A percentile compares a stretch with the other conserved stretches of the same genome.
These are phyloP conservation scores for Epinephelus cyanopodus DNA, from an alignment of 2,113 vertebrate genomes.

Conservation along the genomic window DNA sequence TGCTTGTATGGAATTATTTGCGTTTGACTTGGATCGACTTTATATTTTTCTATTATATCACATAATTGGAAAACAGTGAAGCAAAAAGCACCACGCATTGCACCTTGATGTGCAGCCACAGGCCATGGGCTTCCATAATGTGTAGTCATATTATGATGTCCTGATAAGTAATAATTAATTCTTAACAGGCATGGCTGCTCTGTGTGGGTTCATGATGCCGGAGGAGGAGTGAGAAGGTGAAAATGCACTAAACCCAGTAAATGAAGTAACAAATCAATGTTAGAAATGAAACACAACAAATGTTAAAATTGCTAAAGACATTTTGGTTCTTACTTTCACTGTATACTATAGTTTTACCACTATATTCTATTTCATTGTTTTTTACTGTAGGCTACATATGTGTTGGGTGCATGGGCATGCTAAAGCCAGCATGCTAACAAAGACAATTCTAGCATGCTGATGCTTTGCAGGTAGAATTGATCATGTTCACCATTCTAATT, in stretches of 20 bases:
- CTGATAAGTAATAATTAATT: slow-evolving; percentile 36
- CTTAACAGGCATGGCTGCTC: slow-evolving; percentile 14
- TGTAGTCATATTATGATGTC: not conserved
- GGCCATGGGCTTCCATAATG: not conserved
- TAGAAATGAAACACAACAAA: not conserved
- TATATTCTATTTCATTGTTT: no score
- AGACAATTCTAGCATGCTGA: no score
- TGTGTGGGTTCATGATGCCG: not conserved
- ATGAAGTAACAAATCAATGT: not conserved
- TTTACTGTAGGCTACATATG: no score
- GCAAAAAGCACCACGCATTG: not conserved
- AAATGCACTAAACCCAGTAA: not conserved
- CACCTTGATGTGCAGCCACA: not conserved
- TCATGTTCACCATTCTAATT: no score
- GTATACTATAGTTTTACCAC: no score
- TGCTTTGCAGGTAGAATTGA: no score
- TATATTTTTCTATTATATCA: not conserved
- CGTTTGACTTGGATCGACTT: not conserved
- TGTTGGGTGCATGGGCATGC: no score
- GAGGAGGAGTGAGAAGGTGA: not conserved
- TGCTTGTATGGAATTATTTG: not conserved
- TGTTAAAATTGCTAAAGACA: not conserved
- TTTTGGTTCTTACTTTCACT: not conserved
- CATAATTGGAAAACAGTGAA: slow-evolving; percentile 35
- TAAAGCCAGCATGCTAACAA: no score